Conservation (phyloP, 2,113 vertebrate species). For the Notothenia rossii region DNA sequence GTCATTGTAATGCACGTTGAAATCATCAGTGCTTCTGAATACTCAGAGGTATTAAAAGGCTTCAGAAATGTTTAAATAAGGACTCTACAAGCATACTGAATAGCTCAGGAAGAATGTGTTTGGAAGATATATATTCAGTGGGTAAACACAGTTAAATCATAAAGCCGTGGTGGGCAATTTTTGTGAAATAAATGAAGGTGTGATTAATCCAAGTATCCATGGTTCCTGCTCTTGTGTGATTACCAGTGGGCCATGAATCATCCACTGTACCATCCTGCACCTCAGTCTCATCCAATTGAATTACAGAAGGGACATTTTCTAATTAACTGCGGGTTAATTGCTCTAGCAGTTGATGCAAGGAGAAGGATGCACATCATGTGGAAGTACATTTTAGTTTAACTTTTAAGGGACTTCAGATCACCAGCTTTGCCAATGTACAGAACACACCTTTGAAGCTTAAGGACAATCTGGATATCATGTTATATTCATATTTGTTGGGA, state of each 20-base stretch:
- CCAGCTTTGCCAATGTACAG: background rate
- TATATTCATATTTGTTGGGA: too few species aligned
- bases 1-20: conserved; percentile 34
- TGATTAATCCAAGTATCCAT: conserved; percentile 73
- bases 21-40: conserved; percentile 18
- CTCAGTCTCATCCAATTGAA: conserved; percentile 60
- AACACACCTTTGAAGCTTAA: background rate
- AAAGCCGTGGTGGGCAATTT: conserved; percentile 70
- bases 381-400: conserved; percentile 37
- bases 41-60: conserved; percentile 37
- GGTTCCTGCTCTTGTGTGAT: conserved; percentile 73
- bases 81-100: conserved; percentile 49
- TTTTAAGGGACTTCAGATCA: conserved; percentile 21
- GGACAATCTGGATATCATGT: background rate
- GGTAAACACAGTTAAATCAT: conserved; percentile 72
- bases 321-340: conserved; percentile 83
- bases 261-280: conserved; percentile 59
- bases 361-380: conserved; percentile 54
- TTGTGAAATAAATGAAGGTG: conserved; percentile 71
- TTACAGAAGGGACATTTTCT: conserved; percentile 70
- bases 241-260: conserved; percentile 76
- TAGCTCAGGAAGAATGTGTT: conserved; percentile 32
- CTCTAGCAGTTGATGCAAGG: conserved; percentile 51
- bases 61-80: conserved; percentile 47
- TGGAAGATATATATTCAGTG: conserved; percentile 58